Conservation (phyloP, 92 coral and sea anemone species). For the Nematostella vectensis region DNA sequence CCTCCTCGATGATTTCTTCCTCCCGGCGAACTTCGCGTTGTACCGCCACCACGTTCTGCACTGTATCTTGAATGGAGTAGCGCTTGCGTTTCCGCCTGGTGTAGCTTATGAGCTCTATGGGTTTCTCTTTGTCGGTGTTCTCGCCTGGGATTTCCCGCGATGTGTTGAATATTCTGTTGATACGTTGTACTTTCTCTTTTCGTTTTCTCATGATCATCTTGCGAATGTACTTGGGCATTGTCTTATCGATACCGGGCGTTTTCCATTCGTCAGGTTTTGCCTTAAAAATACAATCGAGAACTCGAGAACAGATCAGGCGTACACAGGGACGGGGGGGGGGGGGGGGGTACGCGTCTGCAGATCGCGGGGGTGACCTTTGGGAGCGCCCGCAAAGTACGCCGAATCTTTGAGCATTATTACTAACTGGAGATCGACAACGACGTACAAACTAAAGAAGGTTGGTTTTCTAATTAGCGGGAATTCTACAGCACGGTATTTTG, state of each 20-base stretch:
- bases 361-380: too few species aligned
- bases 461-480: too few species aligned
- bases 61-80: slow-evolving; percentile 64
- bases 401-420: too few species aligned
- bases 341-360: too few species aligned
- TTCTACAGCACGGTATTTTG: too few species aligned
- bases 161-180: slow-evolving; percentile 36
- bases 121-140: slow-evolving; percentile 11
- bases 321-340: too few species aligned
- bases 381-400: too few species aligned
- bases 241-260: slow-evolving; percentile 3
- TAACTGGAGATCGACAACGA: too few species aligned
- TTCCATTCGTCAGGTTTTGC: too few species aligned
- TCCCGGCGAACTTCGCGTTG: slow-evolving; percentile 64
- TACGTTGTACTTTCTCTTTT: slow-evolving; percentile 27
- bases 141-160: slow-evolving; percentile 5
- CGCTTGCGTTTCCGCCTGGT: slow-evolving; percentile 33
- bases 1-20: slow-evolving; percentile 71
- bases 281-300: too few species aligned
- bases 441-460: too few species aligned
- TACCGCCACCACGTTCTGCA: slow-evolving; percentile 61
- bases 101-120: slow-evolving; percentile 18
- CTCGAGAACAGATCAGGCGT: too few species aligned
- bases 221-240: slow-evolving; percentile 60
- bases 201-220: slow-evolving; percentile 59